Conservation (phyloP, 2,888 invertebrate species). For the Xestoiulus laeticollis region DNA sequence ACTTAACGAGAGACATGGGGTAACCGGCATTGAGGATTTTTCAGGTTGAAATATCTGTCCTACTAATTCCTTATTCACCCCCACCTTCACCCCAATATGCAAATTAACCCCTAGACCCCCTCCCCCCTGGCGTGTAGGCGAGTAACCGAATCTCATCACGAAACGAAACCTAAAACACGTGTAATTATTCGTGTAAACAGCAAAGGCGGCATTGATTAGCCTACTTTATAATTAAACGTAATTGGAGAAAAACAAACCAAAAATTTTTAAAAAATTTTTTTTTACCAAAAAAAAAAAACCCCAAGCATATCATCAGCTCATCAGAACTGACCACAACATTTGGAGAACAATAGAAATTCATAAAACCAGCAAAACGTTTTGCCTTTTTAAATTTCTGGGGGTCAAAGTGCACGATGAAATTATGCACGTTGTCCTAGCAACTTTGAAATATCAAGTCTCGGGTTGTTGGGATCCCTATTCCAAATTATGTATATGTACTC, state of each 20-base stretch:
- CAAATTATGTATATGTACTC: too few relatives aligned
- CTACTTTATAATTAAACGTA: constrained; percentile 17
- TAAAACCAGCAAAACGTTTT: not conserved
- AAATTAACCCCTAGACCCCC: not conserved
- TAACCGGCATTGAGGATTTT: not conserved
- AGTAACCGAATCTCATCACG: constrained; percentile 26
- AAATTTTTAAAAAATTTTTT: not conserved
- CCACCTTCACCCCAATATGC: too few relatives aligned
- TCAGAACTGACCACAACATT: not conserved
- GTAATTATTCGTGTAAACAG: constrained; percentile 26
- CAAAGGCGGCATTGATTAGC: constrained; percentile 26
- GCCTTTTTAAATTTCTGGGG: not conserved
- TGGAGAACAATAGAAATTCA: not conserved
- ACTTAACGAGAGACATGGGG: not conserved
- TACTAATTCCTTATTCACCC: not conserved
- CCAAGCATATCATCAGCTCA: constrained; percentile 4
- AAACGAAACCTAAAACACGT: constrained; percentile 19
- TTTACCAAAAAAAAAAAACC: not conserved
- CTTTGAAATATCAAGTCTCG: not conserved
- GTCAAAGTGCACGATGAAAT: not conserved
- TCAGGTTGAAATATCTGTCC: constrained; percentile 13
- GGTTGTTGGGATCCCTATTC: too few relatives aligned
- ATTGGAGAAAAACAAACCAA: not conserved
- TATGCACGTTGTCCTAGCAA: not conserved
- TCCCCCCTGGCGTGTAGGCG: not conserved